Evolutionary conservation across 2,888 invertebrate species (phyloP).

Genomic region (Tortricodes alternella): DNA sequence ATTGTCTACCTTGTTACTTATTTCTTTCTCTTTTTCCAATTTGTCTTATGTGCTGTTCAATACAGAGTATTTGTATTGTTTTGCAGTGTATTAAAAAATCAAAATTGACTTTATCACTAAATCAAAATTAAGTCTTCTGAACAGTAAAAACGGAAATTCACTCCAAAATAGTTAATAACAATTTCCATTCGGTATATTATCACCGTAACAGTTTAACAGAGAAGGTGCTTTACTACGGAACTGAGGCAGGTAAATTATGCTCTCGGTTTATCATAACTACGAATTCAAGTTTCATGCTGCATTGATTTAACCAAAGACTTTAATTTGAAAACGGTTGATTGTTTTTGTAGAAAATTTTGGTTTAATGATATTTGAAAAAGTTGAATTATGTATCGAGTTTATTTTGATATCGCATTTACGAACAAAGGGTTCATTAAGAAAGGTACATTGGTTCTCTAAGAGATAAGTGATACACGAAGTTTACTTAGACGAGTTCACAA

Average conservation of each 20-base stretch:
- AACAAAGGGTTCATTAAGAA: no score
- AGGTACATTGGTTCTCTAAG: no score
- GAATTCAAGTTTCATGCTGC: slow-evolving; percentile 3
- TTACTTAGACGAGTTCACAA: no score
- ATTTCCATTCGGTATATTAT: slow-evolving; percentile 14
- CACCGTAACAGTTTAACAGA: slow-evolving; percentile 5
- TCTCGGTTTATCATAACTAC: slow-evolving; percentile 63
- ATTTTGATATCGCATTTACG: no score
- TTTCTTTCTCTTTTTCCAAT: no score
- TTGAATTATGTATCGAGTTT: no score
- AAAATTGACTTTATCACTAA: background rate
- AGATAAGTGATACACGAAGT: no score
- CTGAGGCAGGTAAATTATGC: slow-evolving; percentile 61
- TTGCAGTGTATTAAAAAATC: background rate
- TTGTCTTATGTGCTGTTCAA: no score
- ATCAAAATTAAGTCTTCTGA: background rate
- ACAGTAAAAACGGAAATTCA: background rate
- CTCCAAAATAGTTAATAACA: slow-evolving; percentile 8
- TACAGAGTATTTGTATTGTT: background rate
- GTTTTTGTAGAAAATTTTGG: no score
- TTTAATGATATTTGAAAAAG: no score
- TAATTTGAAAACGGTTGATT: background rate
- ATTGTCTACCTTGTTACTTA: no score
- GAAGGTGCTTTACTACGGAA: slow-evolving; percentile 40
- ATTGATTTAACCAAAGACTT: slow-evolving; percentile 13